A percentile compares a stretch with the other conserved stretches of the same genome.
Conservation (phyloP, 1,140 invertebrate species). For the Neotoxoptera formosana region DNA sequence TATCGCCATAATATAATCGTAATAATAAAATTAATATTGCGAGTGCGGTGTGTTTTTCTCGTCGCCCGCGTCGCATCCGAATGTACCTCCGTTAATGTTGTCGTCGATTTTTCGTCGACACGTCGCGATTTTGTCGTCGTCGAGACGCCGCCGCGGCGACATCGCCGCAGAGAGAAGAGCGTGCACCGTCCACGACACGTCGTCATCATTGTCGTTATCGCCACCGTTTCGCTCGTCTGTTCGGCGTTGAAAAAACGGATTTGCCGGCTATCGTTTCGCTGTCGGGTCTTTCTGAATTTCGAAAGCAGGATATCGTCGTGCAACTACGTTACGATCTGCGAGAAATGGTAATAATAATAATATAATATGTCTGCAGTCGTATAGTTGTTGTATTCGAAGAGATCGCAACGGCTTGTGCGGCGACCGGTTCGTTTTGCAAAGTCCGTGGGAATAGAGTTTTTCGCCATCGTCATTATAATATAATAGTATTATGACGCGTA, state of each 20-base stretch:
- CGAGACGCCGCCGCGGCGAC: neutral
- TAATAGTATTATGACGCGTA: neutral
- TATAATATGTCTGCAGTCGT: too few species aligned
- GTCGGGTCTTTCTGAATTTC: neutral
- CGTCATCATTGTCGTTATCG: neutral
- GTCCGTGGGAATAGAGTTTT: neutral
- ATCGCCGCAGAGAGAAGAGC: neutral
- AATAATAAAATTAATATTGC: neutral
- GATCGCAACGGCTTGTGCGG: neutral
- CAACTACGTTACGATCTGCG: slow-evolving; percentile 37
- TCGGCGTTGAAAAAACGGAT: neutral
- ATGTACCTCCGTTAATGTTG: neutral
- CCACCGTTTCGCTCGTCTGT: neutral
- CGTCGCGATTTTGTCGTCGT: neutral
- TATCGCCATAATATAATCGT: too few species aligned
- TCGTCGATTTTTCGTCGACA: neutral
- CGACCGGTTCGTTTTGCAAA: neutral
- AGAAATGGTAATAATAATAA: slow-evolving; percentile 37
- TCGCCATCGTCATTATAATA: neutral
- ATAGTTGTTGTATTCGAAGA: neutral
- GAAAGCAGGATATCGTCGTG: slow-evolving; percentile 40
- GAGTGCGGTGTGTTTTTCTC: neutral
- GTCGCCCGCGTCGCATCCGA: neutral
- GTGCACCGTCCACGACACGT: too few species aligned
- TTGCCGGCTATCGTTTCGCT: neutral